phyloP scores from a whole-genome alignment of 2,888 invertebrate genomes.

The Parapristionchus giblindavisi region DNA sequence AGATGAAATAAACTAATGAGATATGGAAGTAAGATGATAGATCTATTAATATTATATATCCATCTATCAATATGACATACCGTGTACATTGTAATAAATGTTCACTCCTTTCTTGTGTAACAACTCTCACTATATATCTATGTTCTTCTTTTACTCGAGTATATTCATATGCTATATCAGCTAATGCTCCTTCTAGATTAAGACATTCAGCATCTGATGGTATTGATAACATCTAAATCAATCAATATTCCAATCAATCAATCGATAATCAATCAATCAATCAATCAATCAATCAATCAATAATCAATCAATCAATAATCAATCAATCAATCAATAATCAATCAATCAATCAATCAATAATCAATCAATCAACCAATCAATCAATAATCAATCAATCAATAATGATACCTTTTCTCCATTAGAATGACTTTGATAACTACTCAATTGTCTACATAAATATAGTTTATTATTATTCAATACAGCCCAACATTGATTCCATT shows the following conservation, averaged over 20 bases:
- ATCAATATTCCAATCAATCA: no score
- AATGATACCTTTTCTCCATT: conserved; percentile 34
- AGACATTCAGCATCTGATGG: conserved; percentile 31
- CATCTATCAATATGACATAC: no score
- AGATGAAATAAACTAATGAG: no score
- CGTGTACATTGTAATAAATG: conserved; percentile 15
- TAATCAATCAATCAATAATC: conserved; percentile 2
- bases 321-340: background rate
- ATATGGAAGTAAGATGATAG: no score
- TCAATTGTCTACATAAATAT: conserved; percentile 35
- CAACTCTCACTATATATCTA: conserved; percentile 30
- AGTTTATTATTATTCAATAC: conserved; percentile 22
- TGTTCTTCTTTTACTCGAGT: conserved; percentile 17
- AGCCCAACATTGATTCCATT: conserved; percentile 38
- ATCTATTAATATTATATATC: no score
- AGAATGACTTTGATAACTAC: conserved; percentile 3
- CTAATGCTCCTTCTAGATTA: conserved; percentile 32
- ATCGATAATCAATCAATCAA: no score
- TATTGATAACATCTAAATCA: conserved; percentile 36
- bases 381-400: background rate
- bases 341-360: background rate
- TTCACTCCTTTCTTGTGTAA: conserved; percentile 34
- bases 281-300: background rate
- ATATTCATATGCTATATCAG: conserved; percentile 37
- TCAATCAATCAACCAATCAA: background rate